phyloP scores from a whole-genome alignment of 2,888 invertebrate genomes.

The Pollenia angustigena region DNA sequence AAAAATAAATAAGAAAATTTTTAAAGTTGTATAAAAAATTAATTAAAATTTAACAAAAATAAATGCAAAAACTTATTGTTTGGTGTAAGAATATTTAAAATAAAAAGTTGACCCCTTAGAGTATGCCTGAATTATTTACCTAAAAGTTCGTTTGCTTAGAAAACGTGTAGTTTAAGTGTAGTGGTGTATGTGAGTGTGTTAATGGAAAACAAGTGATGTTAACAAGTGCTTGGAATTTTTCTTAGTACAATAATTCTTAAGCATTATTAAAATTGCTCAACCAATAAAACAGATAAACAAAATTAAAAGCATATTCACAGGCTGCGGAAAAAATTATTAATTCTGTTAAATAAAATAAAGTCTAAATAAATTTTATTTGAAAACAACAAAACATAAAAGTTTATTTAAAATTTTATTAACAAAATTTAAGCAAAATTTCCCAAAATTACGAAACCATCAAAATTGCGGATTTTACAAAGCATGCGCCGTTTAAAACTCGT shows the following conservation, averaged over 20 bases:
- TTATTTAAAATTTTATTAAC: background rate
- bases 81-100: slow-evolving; percentile 16
- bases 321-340: background rate
- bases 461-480: slow-evolving; percentile 72
- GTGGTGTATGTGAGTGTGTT: slow-evolving; percentile 21
- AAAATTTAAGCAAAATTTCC: slow-evolving; percentile 61
- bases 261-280: background rate
- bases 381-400: background rate
- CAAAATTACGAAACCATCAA: slow-evolving; percentile 72
- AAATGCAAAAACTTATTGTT: slow-evolving; percentile 5
- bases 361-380: background rate
- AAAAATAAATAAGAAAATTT: slow-evolving; percentile 30
- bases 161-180: slow-evolving; percentile 24
- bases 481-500: slow-evolving; percentile 73
- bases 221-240: slow-evolving; percentile 68
- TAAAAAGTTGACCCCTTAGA: slow-evolving; percentile 7
- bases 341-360: background rate
- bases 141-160: background rate
- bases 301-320: slow-evolving; percentile 47
- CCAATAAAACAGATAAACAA: background rate
- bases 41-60: slow-evolving; percentile 22
- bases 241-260: slow-evolving; percentile 69
- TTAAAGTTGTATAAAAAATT: slow-evolving; percentile 6
- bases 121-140: slow-evolving; percentile 34
- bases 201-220: slow-evolving; percentile 45